Percentiles rank a stretch among this genome's conserved stretches.
These are phyloP conservation scores for Polyodon spathula DNA, from an alignment of 2,113 vertebrate species.

Conservation along the genomic window DNA sequence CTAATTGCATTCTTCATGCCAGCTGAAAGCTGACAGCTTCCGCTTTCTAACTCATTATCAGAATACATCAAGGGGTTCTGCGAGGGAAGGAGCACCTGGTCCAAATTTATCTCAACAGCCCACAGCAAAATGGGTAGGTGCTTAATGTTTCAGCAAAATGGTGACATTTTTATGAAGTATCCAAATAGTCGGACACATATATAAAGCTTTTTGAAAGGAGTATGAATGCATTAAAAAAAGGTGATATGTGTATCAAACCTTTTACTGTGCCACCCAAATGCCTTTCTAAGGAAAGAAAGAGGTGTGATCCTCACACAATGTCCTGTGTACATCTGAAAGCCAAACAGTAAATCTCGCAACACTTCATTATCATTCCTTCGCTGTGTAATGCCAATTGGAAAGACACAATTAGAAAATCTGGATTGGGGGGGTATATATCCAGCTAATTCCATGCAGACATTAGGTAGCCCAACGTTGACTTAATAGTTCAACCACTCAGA, in stretches of 20 bases:
- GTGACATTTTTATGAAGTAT: slow-evolving; percentile 90
- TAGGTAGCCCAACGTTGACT: too few relatives aligned
- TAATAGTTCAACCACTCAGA: too few relatives aligned
- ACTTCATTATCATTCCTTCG: too few relatives aligned
- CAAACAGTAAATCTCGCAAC: too few relatives aligned
- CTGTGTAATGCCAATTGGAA: too few relatives aligned
- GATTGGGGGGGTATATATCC: too few relatives aligned
- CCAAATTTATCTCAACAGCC: slow-evolving; percentile 72
- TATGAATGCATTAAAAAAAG: slow-evolving; percentile 48
- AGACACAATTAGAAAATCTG: too few relatives aligned
- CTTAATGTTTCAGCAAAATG: slow-evolving; percentile 85
- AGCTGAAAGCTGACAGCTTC: slow-evolving; percentile 66
- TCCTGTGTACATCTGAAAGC: too few relatives aligned
- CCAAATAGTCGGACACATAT: slow-evolving; percentile 70
- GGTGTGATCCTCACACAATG: too few relatives aligned
- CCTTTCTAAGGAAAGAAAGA: not conserved
- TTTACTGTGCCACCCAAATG: slow-evolving; percentile 2
- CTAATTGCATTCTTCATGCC: slow-evolving; percentile 70
- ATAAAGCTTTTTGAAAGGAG: slow-evolving; percentile 65
- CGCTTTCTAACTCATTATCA: slow-evolving; percentile 66
- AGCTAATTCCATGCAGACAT: too few relatives aligned
- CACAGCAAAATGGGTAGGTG: slow-evolving; percentile 75
- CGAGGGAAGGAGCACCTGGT: slow-evolving; percentile 70
- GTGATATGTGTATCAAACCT: slow-evolving; percentile 34
- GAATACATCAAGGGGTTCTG: slow-evolving; percentile 69